Base-by-base conservation (phyloP, 2,113 vertebrate species). In the Harpagus bidentatus region DNA sequence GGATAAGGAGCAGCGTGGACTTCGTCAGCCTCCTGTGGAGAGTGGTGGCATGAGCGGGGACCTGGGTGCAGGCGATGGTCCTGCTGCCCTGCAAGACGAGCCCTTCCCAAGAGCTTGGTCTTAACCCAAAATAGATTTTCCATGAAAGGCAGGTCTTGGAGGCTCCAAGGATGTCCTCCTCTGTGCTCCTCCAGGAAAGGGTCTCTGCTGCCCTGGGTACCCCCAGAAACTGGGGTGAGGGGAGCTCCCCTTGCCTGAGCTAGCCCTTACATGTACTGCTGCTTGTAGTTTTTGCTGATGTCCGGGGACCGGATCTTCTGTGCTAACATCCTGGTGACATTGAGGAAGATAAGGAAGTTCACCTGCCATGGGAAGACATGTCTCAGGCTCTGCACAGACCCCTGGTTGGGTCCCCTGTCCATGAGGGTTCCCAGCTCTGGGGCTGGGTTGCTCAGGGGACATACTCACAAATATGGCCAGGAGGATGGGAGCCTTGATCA, bases 401-500 rank as follows among this genome's bases (percentile, higher is more conserved):
- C 66, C 34, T 50, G 65, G 2, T 3, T 2, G 26, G 42, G 20
- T 32, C 14, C 12, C 12, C 4, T n/a, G 19, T 50, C 74, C 9
- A 0, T 36, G 7, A 2, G 31, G 86, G 59, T n/a, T 8, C 28
- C 13, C 1, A 2, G 25, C 67, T n/a, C 43, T 29, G 13, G 38
- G n/a, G 21, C 26, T 4, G 17, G 58, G 53, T 18, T 62, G 32
- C 4, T n/a, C 31, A 25, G 42, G 61, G 38, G 19, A 5, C 48
- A n/a, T 48, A 97, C 97, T 98, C 97, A 98, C 98, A 71, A 98
- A 98, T 81, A 98, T 90, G 42, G 98, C 97, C 76, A 98, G 72
- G 71, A 98, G 97, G 47, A 98, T 98, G 62, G 98, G 98, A 62
- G 94, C 96, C 95, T 98, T 98, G 86, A 98, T 98, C 48, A 98